These are phyloP conservation scores for Australoheros facetus DNA, from an alignment of 2,797 vertebrate genomes.

Conservation along the genomic window DNA sequence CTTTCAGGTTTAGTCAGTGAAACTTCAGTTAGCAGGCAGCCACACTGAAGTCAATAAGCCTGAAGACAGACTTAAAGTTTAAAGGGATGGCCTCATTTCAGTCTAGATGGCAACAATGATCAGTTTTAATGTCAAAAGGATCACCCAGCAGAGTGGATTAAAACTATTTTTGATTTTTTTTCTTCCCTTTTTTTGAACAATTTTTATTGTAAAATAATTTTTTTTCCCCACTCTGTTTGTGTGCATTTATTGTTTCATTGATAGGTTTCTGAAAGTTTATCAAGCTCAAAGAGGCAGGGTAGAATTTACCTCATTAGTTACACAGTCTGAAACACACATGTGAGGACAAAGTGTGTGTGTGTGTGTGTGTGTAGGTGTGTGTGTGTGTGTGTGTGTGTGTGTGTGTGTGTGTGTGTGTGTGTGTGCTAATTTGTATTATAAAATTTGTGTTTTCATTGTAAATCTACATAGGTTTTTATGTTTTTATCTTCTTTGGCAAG, in stretches of 20 bases:
- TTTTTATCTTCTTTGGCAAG: too few relatives aligned
- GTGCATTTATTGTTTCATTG: not conserved
- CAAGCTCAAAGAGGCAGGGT: slow-evolving; percentile 16
- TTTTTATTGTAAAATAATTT: not conserved
- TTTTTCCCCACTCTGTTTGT: not conserved
- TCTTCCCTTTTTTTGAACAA: not conserved
- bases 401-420: not conserved
- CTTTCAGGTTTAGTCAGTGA: not conserved
- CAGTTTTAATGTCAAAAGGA: not conserved
- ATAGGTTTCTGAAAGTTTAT: not conserved
- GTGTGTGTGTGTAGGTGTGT: too few relatives aligned
- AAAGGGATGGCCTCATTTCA: not conserved
- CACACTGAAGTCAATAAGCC: not conserved
- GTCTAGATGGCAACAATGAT: not conserved
- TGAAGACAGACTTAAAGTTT: not conserved
- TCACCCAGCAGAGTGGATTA: not conserved
- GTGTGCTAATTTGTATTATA: too few relatives aligned
- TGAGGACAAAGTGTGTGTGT: not conserved
- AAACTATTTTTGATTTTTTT: not conserved
- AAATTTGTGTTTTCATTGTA: too few relatives aligned
- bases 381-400: too few relatives aligned
- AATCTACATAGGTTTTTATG: too few relatives aligned
- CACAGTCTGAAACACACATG: slow-evolving; percentile 23
- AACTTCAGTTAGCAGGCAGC: not conserved
- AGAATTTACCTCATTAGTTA: slow-evolving; percentile 19